phyloP scores from a whole-genome alignment of 2,797 vertebrate genomes.

The Amblyopsis hoosieri region DNA sequence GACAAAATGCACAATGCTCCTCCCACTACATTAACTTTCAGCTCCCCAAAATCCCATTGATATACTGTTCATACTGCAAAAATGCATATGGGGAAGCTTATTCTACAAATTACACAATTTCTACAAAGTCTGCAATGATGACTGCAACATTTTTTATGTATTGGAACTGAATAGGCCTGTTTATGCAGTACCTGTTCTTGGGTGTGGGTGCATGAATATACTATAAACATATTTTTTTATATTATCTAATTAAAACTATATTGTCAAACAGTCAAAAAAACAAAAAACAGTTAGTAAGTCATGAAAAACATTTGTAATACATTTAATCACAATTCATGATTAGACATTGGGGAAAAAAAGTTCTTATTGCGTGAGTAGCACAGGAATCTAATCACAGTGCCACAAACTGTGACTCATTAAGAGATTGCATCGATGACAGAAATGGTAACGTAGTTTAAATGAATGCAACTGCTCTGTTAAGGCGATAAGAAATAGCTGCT shows the following conservation, averaged over 20 bases:
- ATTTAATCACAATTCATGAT: conserved; percentile 4
- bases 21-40: conserved; percentile 49
- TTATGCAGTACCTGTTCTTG: neutral
- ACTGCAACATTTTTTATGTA: too few relatives aligned
- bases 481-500: conserved; percentile 32
- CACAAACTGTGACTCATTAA: conserved; percentile 10
- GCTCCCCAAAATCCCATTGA: neutral
- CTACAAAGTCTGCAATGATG: too few relatives aligned
- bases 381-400: conserved; percentile 51
- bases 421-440: conserved; percentile 20
- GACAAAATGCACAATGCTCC: conserved; percentile 20
- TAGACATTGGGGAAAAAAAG: neutral
- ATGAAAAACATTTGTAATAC: too few relatives aligned
- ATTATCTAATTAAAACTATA: too few relatives aligned
- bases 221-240: neutral
- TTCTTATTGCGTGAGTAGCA: conserved; percentile 1
- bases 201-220: neutral
- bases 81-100: too few relatives aligned
- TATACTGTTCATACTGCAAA: too few relatives aligned
- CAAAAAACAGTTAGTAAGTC: neutral
- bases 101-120: too few relatives aligned
- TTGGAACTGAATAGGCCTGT: neutral
- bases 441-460: conserved; percentile 8
- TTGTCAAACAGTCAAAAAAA: neutral
- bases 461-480: conserved; percentile 20